Base-by-base conservation (phyloP, 2,888 invertebrate species). In the Ethmia dodecea region DNA sequence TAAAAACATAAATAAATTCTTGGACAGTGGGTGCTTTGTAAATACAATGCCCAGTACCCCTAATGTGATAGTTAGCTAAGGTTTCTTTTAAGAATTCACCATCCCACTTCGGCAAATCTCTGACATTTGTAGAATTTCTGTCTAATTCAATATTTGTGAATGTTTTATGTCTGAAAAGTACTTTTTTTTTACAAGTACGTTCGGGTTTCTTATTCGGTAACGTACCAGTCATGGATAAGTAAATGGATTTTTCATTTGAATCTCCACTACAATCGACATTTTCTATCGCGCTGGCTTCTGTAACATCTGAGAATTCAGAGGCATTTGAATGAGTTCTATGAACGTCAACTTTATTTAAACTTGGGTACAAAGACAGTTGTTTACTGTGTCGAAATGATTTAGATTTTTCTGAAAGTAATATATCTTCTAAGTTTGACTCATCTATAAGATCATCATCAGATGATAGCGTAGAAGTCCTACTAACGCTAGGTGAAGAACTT, bases 31-130 rank as follows among this genome's bases (percentile, higher is more conserved):
- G 84, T 4, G 76, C 75, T 39, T 77, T 73, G 45, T 83, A 79
- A 32, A 86, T 74, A 43, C 87, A 87, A 55, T 86, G 86, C 1
- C 81, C 84, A 5, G 86, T 84, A 12, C 87, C 87, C 54, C 80
- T 65, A 18, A 86, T 80, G 37, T 87, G 87, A 60, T 86, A 86
- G 44, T 72, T 55, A 26, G 77, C 71, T 42, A 84, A 49, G 20
- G 83, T 83, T 52, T 84, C 83, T 50, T 74, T 81, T 14, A 76
- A 53, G 57, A 78, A 71, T 6, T 69, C 61, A 46, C 60, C 65
- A 40, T 76, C 68, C 69, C 74, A 73, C 43, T 62, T 67, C 3
- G 74, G 69, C 16, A 74, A 56, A 49, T 74, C 72, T 56, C 52
- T 73, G 2, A 65, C 42, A 49, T 64, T 70, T 3, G 62, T 47